These are phyloP conservation scores for Marmota flaviventris DNA, from an alignment of 2,113 vertebrate genomes.

Conservation along the genomic window DNA sequence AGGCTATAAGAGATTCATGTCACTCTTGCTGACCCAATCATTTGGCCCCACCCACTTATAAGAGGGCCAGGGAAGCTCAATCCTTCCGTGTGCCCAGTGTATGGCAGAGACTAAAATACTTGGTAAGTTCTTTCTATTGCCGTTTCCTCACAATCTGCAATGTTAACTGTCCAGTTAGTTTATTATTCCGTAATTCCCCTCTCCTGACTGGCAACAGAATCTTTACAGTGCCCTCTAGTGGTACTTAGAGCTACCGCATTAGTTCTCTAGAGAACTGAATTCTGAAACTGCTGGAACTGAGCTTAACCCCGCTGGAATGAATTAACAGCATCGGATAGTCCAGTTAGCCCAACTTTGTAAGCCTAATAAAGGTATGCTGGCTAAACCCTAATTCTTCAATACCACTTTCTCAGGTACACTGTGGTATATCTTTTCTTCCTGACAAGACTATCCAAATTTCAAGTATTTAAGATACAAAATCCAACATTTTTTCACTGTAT, in stretches of 20 bases:
- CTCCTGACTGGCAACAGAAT: background rate
- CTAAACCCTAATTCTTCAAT: background rate
- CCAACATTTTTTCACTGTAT: background rate
- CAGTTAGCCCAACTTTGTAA: background rate
- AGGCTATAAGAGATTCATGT: background rate
- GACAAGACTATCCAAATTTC: constrained; percentile 23
- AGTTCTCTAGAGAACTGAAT: background rate
- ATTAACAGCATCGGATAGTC: background rate
- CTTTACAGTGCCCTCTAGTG: constrained; percentile 3
- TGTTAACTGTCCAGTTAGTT: background rate
- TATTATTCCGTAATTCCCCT: background rate
- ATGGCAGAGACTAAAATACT: background rate
- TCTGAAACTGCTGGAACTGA: background rate
- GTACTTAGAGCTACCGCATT: background rate
- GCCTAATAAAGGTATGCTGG: background rate
- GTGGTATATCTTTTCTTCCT: background rate
- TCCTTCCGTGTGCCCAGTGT: background rate
- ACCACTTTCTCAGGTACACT: background rate
- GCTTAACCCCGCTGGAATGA: background rate
- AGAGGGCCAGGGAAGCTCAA: background rate
- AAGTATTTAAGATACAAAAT: constrained; percentile 32
- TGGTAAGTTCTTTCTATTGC: background rate
- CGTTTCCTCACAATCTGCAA: background rate
- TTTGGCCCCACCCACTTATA: background rate
- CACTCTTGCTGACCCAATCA: background rate